Evolutionary conservation across 2,113 vertebrate genomes (phyloP).

Genomic region (Vulpes lagopus): DNA sequence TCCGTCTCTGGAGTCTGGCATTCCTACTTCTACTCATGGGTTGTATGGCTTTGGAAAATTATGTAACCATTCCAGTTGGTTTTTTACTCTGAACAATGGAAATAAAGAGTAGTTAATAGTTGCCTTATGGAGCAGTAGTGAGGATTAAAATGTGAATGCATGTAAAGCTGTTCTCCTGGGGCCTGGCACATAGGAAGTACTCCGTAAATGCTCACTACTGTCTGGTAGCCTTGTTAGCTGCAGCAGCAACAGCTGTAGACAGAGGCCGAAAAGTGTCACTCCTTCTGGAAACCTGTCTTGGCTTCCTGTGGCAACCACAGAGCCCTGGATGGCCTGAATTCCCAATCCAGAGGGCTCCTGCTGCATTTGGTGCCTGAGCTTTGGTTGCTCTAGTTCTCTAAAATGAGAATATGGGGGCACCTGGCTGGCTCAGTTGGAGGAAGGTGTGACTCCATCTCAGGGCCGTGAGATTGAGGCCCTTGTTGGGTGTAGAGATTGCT

Average conservation of each 20-base stretch:
- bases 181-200: background rate
- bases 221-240: background rate
- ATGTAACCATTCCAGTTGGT: background rate
- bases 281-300: background rate
- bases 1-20: background rate
- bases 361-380: background rate
- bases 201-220: background rate
- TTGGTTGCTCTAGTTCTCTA: background rate
- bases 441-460: background rate
- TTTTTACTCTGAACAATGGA: slow-evolving; percentile 46
- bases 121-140: background rate
- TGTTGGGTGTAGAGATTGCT: background rate
- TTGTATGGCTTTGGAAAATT: background rate
- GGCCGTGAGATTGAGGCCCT: background rate
- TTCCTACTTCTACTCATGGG: background rate
- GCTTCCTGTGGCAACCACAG: slow-evolving; percentile 23
- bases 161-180: background rate
- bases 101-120: background rate
- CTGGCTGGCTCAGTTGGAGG: background rate
- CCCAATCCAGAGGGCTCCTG: background rate
- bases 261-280: background rate
- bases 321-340: background rate
- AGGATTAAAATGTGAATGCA: background rate
- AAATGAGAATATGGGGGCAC: background rate
- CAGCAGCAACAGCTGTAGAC: slow-evolving; percentile 10